phyloP scores from a whole-genome alignment of 2,888 invertebrate genomes.

The Scaptomyza caliginosa region DNA sequence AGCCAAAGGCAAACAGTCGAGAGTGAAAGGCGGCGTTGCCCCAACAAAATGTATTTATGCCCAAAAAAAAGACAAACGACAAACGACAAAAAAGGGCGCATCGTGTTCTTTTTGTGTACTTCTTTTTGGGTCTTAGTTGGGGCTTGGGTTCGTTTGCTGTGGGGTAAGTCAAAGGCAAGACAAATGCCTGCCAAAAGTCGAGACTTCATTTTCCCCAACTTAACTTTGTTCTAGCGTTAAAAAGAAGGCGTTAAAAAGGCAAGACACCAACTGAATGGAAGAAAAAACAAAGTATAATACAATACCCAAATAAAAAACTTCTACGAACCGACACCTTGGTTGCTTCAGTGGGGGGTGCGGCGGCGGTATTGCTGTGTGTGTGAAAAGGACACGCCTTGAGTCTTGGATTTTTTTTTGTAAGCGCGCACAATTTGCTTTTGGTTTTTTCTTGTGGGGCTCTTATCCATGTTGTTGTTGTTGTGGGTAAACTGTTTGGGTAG shows the following conservation, averaged over 20 bases:
- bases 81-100: slow-evolving; percentile 18
- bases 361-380: slow-evolving; percentile 3
- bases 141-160: neutral
- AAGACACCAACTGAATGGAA: slow-evolving; percentile 20
- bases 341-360: neutral
- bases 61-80: slow-evolving; percentile 48
- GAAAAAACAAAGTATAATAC: slow-evolving; percentile 18
- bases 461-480: slow-evolving; percentile 37
- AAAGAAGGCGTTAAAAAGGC: slow-evolving; percentile 59
- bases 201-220: slow-evolving; percentile 1
- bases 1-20: slow-evolving; percentile 36
- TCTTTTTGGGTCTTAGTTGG: neutral
- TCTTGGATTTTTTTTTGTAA: slow-evolving; percentile 32
- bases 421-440: slow-evolving; percentile 56
- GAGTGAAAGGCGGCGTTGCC: slow-evolving; percentile 30
- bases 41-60: slow-evolving; percentile 11
- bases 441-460: slow-evolving; percentile 14
- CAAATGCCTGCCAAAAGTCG: slow-evolving; percentile 53
- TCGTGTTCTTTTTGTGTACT: neutral
- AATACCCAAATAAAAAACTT: slow-evolving; percentile 46
- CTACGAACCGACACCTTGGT: slow-evolving; percentile 49
- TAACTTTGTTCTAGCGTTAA: slow-evolving; percentile 20
- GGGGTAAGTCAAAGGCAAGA: slow-evolving; percentile 26
- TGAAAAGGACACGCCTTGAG: slow-evolving; percentile 29
- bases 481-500: slow-evolving; percentile 7